Evolutionary conservation across 2,888 invertebrate species (phyloP), one percentile per base, ranked within the genome.

Genomic region (Ennomos quercinarius): DNA sequence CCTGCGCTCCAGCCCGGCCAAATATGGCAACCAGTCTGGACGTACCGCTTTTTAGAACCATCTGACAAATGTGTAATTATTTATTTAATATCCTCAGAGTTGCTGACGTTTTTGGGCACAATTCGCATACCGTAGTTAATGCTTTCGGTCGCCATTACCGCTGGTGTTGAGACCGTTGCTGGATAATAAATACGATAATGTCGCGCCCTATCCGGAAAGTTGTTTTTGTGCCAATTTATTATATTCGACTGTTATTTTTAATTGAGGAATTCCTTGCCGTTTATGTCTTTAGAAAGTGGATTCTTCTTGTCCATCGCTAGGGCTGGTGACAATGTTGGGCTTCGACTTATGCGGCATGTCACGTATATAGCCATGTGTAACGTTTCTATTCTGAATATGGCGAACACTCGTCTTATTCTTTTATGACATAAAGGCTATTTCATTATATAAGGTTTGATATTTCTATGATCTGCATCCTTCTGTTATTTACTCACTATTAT

Each of bases 1-100:
- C 89, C 91, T 89, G 90, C 87, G 62, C 74, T 80, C 78, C 78
- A 74, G 77, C 83, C 76, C 73, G 68, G 62, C 91, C 91, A 83
- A 87, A 91, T 89, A 91, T 76, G 91, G 91, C 76, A 77, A 78
- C 83, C 69, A 62, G 84, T 67, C 73, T 72, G 78, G 81, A 80
- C 86, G 84, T 81, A 83, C 81, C 78, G 84, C 87, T 91, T 91
- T 89, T 91, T 91, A 88, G 84, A 80, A 78, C 76, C 84, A 89
- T 87, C 89, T 91, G 91, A 92, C 91, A 92, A 92, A 92, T 92
- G 91, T 90, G 90, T 91, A 91, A 92, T 91, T 91, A 92, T 91
- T 90, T 91, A 91, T 91, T 91, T 91, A 90, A 91, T 91, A 90
- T 87, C 84, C 80, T 78, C 82, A 72, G 74, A 72, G 70, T 36